A percentile compares a stretch with the other conserved stretches of the same genome.
Evolutionary conservation across 2,113 vertebrate genomes (phyloP).

Genomic region (Grammomys surdaster): DNA sequence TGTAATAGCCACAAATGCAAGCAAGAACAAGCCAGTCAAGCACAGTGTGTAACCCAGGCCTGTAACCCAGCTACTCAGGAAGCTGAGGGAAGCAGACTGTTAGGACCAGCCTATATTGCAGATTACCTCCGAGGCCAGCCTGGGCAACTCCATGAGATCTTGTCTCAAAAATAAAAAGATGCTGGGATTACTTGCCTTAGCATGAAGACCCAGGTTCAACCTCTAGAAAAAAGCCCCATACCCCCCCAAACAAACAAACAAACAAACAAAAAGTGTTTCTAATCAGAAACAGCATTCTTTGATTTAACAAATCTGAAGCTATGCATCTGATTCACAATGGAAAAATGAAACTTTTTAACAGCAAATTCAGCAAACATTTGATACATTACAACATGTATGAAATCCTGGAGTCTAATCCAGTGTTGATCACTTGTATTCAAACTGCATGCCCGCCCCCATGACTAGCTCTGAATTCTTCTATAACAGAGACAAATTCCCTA

Average conservation of each 20-base stretch:
- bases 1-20: neutral
- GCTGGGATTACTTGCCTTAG: neutral
- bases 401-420: neutral
- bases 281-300: constrained; percentile 35
- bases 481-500: constrained; percentile 30
- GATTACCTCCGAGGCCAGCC: neutral
- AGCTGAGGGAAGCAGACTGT: neutral
- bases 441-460: neutral
- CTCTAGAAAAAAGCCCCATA: neutral
- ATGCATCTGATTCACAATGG: neutral
- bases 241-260: no score
- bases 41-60: no score
- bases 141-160: neutral
- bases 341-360: constrained; percentile 34
- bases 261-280: neutral
- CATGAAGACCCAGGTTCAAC: neutral
- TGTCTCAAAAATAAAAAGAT: neutral
- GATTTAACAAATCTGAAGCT: constrained; percentile 56
- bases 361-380: constrained; percentile 48
- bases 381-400: neutral
- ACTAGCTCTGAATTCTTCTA: neutral
- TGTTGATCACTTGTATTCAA: neutral
- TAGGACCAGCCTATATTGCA: neutral
- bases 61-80: neutral
- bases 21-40: constrained; percentile 5